These are phyloP conservation scores for Sialis fuliginosa DNA, from an alignment of 2,888 invertebrate species.

Conservation along the genomic window DNA sequence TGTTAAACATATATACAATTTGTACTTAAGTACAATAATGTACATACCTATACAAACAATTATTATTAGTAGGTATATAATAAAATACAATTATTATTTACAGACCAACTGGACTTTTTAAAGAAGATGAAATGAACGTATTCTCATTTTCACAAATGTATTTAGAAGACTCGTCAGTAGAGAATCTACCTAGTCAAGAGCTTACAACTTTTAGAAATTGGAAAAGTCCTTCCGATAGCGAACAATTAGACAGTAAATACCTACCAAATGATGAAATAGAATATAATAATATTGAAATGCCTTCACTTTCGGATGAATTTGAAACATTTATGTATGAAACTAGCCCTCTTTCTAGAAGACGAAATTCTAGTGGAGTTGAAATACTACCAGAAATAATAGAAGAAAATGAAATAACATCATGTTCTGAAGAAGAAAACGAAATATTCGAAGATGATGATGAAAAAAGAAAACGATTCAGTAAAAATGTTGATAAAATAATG, in stretches of 20 bases:
- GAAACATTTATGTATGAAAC: not conserved
- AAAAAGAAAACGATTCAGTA: conserved; percentile 25
- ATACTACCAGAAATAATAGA: conserved; percentile 35
- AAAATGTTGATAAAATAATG: conserved; percentile 33
- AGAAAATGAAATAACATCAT: conserved; percentile 27
- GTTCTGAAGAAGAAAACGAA: conserved; percentile 9
- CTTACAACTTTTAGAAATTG: conserved; percentile 2
- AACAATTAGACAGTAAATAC: too few relatives aligned
- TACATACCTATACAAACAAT: too few relatives aligned
- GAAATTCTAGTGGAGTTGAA: conserved; percentile 31
- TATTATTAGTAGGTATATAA: too few relatives aligned
- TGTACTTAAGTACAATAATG: too few relatives aligned
- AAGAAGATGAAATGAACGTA: not conserved
- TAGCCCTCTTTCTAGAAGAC: conserved; percentile 17
- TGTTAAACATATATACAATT: too few relatives aligned
- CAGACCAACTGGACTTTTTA: not conserved
- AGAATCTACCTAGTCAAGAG: too few relatives aligned
- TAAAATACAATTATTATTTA: not conserved
- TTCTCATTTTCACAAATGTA: too few relatives aligned
- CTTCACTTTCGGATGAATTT: not conserved
- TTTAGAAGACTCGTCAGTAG: too few relatives aligned
- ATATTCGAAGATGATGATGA: conserved; percentile 9
- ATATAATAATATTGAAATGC: too few relatives aligned
- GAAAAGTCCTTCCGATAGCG: conserved; percentile 6
- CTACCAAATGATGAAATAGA: conserved; percentile 2